A percentile compares a stretch with the other conserved stretches of the same genome.
Conservation (phyloP, 30 jellyfish, hydroid and myxozoan genomes). For the Phacellophora camtschatica region DNA sequence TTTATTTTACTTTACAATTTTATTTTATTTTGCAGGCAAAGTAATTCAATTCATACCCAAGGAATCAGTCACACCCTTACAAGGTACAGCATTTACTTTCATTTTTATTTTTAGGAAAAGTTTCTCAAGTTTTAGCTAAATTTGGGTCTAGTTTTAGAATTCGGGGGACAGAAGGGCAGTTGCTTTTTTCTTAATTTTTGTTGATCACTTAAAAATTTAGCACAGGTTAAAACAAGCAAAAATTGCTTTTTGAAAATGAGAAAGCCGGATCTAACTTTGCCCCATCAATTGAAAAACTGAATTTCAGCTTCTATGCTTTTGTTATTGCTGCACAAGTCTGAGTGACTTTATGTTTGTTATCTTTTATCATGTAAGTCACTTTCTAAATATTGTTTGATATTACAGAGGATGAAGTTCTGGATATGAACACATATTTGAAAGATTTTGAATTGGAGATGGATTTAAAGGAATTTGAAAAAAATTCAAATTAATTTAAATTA, state of each 20-base stretch:
- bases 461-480: slow-evolving; percentile 1
- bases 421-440: slow-evolving; percentile 46
- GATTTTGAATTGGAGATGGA: slow-evolving; percentile 27
- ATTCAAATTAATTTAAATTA: background rate
- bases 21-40: background rate
- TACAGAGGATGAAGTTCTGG: slow-evolving; percentile 49
- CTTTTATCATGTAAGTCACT: background rate
- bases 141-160: background rate
- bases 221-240: background rate
- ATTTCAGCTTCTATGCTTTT: background rate
- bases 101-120: too few relatives aligned
- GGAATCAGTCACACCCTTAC: background rate
- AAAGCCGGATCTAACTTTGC: too few relatives aligned
- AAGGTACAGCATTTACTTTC: slow-evolving; percentile 6
- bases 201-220: background rate
- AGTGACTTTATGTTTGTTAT: background rate
- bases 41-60: slow-evolving; percentile 16
- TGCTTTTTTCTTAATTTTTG: background rate
- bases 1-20: background rate
- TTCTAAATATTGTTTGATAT: background rate
- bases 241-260: too few relatives aligned
- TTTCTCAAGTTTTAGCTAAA: background rate
- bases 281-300: too few relatives aligned
- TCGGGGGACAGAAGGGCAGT: background rate
- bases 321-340: too few relatives aligned